These are phyloP conservation scores for Pterophyllum scalare DNA, from an alignment of 2,113 vertebrate species.

Conservation along the genomic window DNA sequence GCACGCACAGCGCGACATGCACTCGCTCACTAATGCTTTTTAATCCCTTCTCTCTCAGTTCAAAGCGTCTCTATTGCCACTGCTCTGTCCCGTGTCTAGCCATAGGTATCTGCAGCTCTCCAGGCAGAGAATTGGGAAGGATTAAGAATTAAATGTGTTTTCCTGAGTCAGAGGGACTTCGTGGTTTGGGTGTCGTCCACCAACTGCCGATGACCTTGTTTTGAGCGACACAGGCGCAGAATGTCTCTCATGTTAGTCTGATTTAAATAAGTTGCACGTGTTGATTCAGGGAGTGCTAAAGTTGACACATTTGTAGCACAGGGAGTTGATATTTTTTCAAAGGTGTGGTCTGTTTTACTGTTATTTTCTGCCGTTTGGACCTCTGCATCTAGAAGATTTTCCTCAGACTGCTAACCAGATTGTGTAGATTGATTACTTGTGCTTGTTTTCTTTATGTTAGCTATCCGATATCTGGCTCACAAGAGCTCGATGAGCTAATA, in stretches of 20 bases:
- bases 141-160: conserved; percentile 74
- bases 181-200: conserved; percentile 32
- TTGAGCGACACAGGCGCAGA: neutral
- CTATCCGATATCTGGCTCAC: conserved; percentile 31
- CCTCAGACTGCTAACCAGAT: conserved; percentile 11
- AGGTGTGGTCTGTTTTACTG: conserved; percentile 25
- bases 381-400: conserved; percentile 10
- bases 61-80: conserved; percentile 51
- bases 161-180: conserved; percentile 65
- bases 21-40: conserved; percentile 51
- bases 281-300: conserved; percentile 15
- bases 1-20: neutral
- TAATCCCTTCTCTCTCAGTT: conserved; percentile 62
- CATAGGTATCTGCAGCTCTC: conserved; percentile 48
- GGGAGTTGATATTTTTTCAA: neutral
- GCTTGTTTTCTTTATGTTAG: neutral
- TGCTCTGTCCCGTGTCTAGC: conserved; percentile 45
- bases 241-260: conserved; percentile 3
- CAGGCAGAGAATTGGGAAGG: conserved; percentile 58
- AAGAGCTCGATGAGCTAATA: neutral
- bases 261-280: conserved; percentile 26
- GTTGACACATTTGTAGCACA: conserved; percentile 16
- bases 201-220: conserved; percentile 26
- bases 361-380: conserved; percentile 9
- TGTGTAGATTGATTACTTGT: conserved; percentile 28